These are phyloP conservation scores for Platorchestia sp. DNA, from an alignment of 1,140 invertebrate species.

Conservation along the genomic window DNA sequence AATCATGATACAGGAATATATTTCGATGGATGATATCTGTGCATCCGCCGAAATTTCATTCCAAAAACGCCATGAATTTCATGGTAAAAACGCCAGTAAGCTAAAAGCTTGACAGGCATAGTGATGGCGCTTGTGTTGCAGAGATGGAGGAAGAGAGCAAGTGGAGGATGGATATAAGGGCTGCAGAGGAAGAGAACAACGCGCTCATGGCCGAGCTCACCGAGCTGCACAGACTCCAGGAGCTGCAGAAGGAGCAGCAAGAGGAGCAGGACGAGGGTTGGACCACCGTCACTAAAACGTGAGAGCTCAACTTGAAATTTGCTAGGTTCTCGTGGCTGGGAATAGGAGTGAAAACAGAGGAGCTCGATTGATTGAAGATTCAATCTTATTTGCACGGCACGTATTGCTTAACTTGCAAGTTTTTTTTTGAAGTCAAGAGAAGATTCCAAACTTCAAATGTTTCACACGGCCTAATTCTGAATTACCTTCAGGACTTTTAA, in stretches of 20 bases:
- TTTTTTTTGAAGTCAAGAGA: no score
- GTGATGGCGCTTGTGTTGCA: background rate
- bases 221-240: background rate
- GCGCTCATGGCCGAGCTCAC: constrained; percentile 39
- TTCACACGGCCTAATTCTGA: no score
- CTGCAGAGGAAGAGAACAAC: constrained; percentile 10
- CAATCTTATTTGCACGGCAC: no score
- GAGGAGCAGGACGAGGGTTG: constrained; percentile 11
- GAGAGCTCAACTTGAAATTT: background rate
- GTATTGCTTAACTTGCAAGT: no score
- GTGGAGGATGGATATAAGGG: background rate
- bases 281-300: constrained; percentile 28
- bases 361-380: background rate
- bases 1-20: no score
- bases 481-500: no score
- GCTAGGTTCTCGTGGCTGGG: background rate
- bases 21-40: no score
- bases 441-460: no score
- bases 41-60: no score
- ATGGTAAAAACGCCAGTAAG: no score
- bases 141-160: constrained; percentile 19
- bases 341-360: background rate
- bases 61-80: no score
- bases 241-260: constrained; percentile 37
- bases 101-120: no score